These are phyloP conservation scores for Aldabrachelys gigantea DNA, from an alignment of 2,113 vertebrate species.

Conservation along the genomic window DNA sequence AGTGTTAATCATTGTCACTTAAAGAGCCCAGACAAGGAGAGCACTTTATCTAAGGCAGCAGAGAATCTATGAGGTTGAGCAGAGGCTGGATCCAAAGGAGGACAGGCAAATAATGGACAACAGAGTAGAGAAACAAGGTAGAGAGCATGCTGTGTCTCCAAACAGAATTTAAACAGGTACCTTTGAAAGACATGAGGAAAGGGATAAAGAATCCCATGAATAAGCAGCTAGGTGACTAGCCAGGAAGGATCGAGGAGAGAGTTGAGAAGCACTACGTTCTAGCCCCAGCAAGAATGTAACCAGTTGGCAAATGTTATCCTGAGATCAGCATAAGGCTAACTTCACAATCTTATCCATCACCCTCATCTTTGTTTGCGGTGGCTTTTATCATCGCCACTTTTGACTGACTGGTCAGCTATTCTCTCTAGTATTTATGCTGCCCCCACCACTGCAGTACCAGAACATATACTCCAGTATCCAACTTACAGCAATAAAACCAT, in stretches of 20 bases:
- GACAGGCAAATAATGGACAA: not conserved
- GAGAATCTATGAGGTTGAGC: not conserved
- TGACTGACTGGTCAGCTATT: not conserved
- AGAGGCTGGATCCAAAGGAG: not conserved
- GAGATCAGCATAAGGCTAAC: not conserved
- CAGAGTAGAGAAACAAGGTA: not conserved
- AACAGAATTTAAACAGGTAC: not conserved
- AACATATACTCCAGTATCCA: not conserved
- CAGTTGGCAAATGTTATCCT: not conserved
- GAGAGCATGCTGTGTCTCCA: not conserved
- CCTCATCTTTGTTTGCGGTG: not conserved
- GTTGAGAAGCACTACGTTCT: not conserved
- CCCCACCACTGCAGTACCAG: not conserved
- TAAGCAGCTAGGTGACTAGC: not conserved
- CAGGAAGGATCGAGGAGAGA: not conserved
- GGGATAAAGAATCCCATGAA: rapidly evolving
- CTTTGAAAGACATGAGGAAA: not conserved
- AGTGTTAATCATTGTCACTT: rapidly evolving
- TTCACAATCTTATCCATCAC: not conserved
- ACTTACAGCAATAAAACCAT: not conserved
- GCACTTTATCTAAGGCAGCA: not conserved
- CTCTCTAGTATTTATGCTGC: not conserved
- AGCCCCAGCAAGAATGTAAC: not conserved
- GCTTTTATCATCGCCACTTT: not conserved
- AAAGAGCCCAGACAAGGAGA: not conserved